Conservation (phyloP, 2,797 vertebrate species). For the Melanotaenia parkinsoni region DNA sequence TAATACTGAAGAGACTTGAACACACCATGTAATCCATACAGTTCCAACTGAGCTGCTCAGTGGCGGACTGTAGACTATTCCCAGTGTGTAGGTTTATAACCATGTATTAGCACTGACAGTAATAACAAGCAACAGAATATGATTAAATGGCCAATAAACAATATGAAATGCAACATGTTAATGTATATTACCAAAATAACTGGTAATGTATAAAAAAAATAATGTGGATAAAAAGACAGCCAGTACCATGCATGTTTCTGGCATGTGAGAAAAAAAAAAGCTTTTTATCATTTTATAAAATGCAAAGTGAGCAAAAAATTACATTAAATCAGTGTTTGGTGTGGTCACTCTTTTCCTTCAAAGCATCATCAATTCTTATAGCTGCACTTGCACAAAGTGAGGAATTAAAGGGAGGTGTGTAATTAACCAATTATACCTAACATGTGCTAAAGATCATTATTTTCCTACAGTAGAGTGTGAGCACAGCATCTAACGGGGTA, state of each 20-base stretch:
- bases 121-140: background rate
- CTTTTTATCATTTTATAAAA: background rate
- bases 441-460: background rate
- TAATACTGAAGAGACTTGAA: constrained; percentile 43
- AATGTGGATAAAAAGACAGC: no score
- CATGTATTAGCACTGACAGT: background rate
- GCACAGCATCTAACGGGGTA: background rate
- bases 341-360: background rate
- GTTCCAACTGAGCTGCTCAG: constrained; percentile 46
- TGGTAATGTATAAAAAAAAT: background rate
- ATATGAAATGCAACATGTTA: background rate
- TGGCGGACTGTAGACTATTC: constrained; percentile 11
- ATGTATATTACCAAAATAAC: background rate
- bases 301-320: background rate
- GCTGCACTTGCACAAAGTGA: background rate
- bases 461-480: background rate
- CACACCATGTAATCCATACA: constrained; percentile 16
- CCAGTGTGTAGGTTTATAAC: constrained; percentile 1
- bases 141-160: background rate
- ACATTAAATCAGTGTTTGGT: background rate
- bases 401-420: background rate
- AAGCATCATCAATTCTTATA: background rate
- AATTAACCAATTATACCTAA: background rate
- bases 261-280: no score
- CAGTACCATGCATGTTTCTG: no score